Conservation (phyloP, 1,140 invertebrate genomes). For the Nasonia vitripennis region DNA sequence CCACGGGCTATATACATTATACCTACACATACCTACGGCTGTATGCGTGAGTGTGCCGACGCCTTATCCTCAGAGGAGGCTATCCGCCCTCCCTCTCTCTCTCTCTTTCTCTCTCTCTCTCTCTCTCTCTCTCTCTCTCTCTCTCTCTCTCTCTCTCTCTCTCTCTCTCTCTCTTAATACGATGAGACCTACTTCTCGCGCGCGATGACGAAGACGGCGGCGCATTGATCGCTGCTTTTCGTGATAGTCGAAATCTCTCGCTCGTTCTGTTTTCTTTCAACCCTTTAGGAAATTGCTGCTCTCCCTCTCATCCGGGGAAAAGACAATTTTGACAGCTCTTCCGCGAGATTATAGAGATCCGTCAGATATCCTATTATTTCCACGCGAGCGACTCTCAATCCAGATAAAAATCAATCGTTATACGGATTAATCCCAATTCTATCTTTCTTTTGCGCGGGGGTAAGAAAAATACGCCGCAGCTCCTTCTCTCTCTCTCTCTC, state of each 20-base stretch:
- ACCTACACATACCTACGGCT: background rate
- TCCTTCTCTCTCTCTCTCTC: constrained; percentile 8
- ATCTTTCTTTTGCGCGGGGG: too few relatives aligned
- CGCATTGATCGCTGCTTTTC: constrained; percentile 3
- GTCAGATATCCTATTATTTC: background rate
- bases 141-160: too few relatives aligned
- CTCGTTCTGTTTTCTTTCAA: background rate
- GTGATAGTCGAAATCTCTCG: background rate
- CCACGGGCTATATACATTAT: background rate
- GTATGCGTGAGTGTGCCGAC: background rate
- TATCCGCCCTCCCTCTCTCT: background rate
- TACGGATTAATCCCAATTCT: background rate
- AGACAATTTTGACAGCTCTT: background rate
- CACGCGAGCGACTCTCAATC: background rate
- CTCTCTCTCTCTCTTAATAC: constrained; percentile 16
- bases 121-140: too few relatives aligned
- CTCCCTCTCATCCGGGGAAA: too few relatives aligned
- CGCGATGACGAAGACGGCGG: background rate
- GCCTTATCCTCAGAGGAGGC: constrained; percentile 4
- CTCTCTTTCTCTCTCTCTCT: constrained; percentile 14
- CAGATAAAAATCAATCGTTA: background rate
- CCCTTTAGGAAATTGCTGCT: background rate
- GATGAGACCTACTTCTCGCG: constrained; percentile 18
- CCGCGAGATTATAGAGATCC: background rate
- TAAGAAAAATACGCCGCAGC: background rate